Conservation (phyloP, 2,797 vertebrate genomes). For the Chrysocyon brachyurus region DNA sequence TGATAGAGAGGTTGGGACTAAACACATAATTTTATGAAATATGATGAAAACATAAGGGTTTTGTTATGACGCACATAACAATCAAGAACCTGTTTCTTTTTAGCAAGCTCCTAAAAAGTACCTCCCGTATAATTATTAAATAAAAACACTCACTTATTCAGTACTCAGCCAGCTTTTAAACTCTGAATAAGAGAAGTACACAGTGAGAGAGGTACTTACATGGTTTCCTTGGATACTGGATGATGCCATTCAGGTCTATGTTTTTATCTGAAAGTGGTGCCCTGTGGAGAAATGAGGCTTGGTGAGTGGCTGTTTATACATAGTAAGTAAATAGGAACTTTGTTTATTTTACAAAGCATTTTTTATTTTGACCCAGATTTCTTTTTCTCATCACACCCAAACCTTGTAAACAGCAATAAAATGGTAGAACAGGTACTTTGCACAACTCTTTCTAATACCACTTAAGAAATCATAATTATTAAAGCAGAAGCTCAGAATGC, state of each 20-base stretch:
- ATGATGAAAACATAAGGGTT: conserved; percentile 85
- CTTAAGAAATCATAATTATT: conserved; percentile 78
- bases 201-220: conserved; percentile 92
- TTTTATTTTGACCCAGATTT: conserved; percentile 88
- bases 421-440: conserved; percentile 71
- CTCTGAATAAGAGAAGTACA: conserved; percentile 89
- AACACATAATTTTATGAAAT: conserved; percentile 86
- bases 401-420: conserved; percentile 77
- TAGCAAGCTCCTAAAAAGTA: conserved; percentile 88
- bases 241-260: conserved; percentile 91
- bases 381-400: conserved; percentile 80
- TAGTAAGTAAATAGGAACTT: conserved; percentile 90
- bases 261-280: conserved; percentile 90
- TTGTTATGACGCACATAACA: conserved; percentile 86
- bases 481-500: conserved; percentile 65
- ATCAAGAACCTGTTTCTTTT: conserved; percentile 87
- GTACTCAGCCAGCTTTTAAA: conserved; percentile 90
- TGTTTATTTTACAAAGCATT: conserved; percentile 90
- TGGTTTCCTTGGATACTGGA: conserved; percentile 96
- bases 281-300: conserved; percentile 91
- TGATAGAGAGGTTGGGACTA: conserved; percentile 78
- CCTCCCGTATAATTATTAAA: conserved; percentile 92
- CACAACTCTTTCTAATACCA: conserved; percentile 71
- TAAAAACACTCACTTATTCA: conserved; percentile 92
- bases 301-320: conserved; percentile 90